Conservation (phyloP, 2,113 vertebrate genomes). For the Amblyopsis rosae region DNA sequence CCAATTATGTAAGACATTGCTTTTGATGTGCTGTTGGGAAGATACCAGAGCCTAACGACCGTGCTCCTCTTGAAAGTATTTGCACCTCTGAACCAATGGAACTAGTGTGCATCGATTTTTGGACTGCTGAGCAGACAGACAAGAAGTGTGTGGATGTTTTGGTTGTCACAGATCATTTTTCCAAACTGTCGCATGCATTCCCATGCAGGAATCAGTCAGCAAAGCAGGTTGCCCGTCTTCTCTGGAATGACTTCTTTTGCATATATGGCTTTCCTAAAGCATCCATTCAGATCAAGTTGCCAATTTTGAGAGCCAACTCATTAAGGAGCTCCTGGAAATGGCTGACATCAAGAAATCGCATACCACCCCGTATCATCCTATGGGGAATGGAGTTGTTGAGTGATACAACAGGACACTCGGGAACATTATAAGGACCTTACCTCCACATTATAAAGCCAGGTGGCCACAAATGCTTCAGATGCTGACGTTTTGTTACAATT, state of each 20-base stretch:
- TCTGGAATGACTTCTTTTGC: constrained; percentile 8
- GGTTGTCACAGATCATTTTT: constrained; percentile 22
- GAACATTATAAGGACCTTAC: too few relatives aligned
- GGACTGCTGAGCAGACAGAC: neutral
- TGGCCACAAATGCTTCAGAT: neutral
- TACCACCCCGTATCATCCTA: too few relatives aligned
- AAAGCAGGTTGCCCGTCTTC: neutral
- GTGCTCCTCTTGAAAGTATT: constrained; percentile 20
- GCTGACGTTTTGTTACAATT: too few relatives aligned
- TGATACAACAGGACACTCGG: too few relatives aligned
- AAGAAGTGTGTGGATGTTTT: constrained; percentile 4
- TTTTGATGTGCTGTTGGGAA: constrained; percentile 17
- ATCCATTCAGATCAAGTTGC: too few relatives aligned
- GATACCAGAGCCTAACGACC: neutral
- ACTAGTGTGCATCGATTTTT: too few relatives aligned
- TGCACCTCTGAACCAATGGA: neutral
- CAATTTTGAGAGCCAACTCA: too few relatives aligned
- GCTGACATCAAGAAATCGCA: too few relatives aligned
- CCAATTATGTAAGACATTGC: constrained; percentile 11
- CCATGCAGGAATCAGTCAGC: neutral
- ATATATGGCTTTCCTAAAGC: constrained; percentile 16
- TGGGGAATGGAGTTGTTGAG: too few relatives aligned
- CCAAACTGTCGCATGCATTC: constrained; percentile 8
- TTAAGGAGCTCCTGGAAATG: too few relatives aligned
- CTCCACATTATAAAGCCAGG: too few relatives aligned